A percentile compares a stretch with the other conserved stretches of the same genome.
These are phyloP conservation scores for Tympanoctomys barrerae DNA, from an alignment of 2,797 vertebrate species.

Conservation along the genomic window DNA sequence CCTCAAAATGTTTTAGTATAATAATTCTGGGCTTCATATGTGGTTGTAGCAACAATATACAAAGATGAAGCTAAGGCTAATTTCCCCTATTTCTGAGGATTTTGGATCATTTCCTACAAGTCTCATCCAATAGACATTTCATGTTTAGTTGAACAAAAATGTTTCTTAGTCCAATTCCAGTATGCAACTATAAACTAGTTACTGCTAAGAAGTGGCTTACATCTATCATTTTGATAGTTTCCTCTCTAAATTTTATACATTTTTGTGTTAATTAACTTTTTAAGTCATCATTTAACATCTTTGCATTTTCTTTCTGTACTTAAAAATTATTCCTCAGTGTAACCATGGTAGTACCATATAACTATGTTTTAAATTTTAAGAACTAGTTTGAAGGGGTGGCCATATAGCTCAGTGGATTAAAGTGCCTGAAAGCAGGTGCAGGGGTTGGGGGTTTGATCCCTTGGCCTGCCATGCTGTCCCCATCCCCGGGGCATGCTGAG, in stretches of 20 bases:
- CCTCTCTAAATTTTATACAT: not conserved
- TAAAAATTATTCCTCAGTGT: not conserved
- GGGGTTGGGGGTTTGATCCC: no score
- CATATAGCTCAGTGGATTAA: no score
- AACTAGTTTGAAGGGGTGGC: not conserved
- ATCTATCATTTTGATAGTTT: not conserved
- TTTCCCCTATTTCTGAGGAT: not conserved
- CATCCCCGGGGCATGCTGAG: no score
- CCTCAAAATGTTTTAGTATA: not conserved
- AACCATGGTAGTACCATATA: not conserved
- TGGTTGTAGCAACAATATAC: not conserved
- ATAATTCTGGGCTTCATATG: not conserved
- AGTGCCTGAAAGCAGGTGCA: no score
- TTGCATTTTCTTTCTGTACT: not conserved
- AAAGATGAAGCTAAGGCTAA: not conserved
- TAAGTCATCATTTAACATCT: not conserved
- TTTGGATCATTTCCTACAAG: not conserved
- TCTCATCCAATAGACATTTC: not conserved
- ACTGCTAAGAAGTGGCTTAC: not conserved
- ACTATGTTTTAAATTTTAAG: not conserved
- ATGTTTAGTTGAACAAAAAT: not conserved
- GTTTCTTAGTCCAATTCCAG: not conserved
- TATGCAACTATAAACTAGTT: not conserved
- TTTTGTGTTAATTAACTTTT: not conserved
- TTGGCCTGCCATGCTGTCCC: no score